Percentiles rank a stretch among this genome's conserved stretches.
Conservation (phyloP, 2,888 invertebrate genomes). For the Ganaspis brasiliensis region DNA sequence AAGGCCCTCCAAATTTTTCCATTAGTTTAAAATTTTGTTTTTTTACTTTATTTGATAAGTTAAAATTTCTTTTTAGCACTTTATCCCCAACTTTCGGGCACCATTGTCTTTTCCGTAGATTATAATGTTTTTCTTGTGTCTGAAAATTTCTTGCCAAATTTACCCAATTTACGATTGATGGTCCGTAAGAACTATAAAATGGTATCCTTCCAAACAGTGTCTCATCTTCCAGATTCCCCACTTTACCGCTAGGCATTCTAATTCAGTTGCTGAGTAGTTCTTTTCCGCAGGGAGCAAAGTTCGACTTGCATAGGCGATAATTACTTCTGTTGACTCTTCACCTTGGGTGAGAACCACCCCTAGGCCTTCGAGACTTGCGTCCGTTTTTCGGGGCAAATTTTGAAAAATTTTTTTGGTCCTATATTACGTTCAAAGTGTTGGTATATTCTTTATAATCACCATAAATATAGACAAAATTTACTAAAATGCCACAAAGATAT, state of each 20-base stretch:
- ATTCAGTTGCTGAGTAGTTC: constrained; percentile 34
- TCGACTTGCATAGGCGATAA: constrained; percentile 57
- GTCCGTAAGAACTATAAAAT: constrained; percentile 32
- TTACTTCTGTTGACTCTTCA: constrained; percentile 5
- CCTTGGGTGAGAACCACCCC: constrained; percentile 46
- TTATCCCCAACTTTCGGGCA: not conserved
- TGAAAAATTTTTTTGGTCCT: too few species aligned
- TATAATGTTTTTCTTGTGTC: not conserved
- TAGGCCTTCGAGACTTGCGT: constrained; percentile 48
- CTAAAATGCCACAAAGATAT: too few species aligned
- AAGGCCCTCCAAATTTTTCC: not conserved
- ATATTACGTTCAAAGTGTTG: too few species aligned
- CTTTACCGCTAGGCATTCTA: constrained; percentile 41
- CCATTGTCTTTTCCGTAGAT: not conserved
- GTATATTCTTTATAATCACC: too few species aligned
- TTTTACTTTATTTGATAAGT: constrained; percentile 1
- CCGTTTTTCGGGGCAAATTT: constrained; percentile 54
- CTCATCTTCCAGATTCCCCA: constrained; percentile 43
- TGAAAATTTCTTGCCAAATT: not conserved
- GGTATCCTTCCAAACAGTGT: constrained; percentile 31
- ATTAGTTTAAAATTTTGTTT: constrained; percentile 11
- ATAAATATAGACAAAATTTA: too few species aligned
- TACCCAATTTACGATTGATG: constrained; percentile 17
- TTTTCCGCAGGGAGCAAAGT: constrained; percentile 38
- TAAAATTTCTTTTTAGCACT: not conserved